Conservation (phyloP, 2,888 invertebrate species). For the Crematogaster levior region DNA sequence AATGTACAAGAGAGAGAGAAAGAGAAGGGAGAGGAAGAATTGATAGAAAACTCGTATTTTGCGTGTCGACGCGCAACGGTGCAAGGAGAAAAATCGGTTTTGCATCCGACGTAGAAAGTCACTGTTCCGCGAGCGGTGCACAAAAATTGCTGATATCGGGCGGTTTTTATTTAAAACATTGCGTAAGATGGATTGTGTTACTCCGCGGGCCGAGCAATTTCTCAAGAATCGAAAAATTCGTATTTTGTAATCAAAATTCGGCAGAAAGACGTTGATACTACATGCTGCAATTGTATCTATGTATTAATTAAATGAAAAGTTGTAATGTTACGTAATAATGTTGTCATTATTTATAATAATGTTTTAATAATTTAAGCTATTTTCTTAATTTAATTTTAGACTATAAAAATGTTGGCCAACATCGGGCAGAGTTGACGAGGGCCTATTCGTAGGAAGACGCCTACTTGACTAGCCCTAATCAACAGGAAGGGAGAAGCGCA, state of each 20-base stretch:
- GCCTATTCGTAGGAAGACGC: conserved; percentile 32
- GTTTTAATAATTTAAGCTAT: neutral
- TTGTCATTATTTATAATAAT: too few species aligned
- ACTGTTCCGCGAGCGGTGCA: neutral
- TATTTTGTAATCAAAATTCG: neutral
- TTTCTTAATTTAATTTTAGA: conserved; percentile 53
- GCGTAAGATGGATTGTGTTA: neutral
- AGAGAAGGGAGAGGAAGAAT: neutral
- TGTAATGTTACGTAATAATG: neutral
- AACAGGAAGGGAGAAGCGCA: neutral
- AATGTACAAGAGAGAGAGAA: neutral
- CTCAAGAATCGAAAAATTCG: neutral
- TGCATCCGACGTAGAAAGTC: conserved; percentile 30
- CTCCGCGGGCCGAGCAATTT: neutral
- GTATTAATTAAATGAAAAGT: neutral
- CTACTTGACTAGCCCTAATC: conserved; percentile 46
- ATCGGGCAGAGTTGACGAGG: conserved; percentile 66
- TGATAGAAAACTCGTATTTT: neutral
- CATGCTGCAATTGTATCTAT: neutral
- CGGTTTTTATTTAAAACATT: neutral
- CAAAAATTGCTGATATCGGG: conserved; percentile 16
- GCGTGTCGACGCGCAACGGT: neutral
- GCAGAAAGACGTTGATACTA: neutral
- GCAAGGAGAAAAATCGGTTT: conserved; percentile 46
- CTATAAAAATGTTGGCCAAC: conserved; percentile 67